A percentile compares a stretch with the other conserved stretches of the same genome.
phyloP scores from a whole-genome alignment of 2,113 vertebrate genomes.

The Cairina moschata region DNA sequence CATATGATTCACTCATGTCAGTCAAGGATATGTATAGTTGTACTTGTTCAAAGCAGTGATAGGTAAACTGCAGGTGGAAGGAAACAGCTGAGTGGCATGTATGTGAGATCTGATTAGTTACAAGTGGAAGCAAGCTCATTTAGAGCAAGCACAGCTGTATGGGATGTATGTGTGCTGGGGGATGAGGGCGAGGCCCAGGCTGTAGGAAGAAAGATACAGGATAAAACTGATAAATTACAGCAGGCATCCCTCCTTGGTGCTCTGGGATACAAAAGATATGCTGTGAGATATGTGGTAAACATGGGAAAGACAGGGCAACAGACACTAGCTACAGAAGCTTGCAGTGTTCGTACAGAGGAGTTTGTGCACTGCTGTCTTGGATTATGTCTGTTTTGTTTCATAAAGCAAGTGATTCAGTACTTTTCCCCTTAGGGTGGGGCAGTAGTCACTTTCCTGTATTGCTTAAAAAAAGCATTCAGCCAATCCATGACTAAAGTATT shows the following conservation, averaged over 20 bases:
- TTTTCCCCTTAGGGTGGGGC: neutral
- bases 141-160: accelerated
- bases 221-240: too few species aligned
- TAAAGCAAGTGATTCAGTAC: neutral
- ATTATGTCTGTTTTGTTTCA: neutral
- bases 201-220: neutral
- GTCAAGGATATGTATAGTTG: neutral
- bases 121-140: neutral
- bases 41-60: neutral
- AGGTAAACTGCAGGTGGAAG: neutral
- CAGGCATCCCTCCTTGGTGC: neutral
- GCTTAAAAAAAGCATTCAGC: neutral
- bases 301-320: neutral
- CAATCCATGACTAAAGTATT: neutral
- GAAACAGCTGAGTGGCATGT: neutral
- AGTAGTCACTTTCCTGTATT: neutral
- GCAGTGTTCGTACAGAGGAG: neutral
- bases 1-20: neutral
- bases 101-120: neutral
- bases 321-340: neutral
- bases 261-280: neutral
- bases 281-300: neutral
- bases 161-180: neutral
- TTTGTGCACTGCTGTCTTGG: neutral
- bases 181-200: neutral